These are phyloP conservation scores for Brachypalpus laphriformis DNA, from an alignment of 2,888 invertebrate genomes.

Conservation along the genomic window DNA sequence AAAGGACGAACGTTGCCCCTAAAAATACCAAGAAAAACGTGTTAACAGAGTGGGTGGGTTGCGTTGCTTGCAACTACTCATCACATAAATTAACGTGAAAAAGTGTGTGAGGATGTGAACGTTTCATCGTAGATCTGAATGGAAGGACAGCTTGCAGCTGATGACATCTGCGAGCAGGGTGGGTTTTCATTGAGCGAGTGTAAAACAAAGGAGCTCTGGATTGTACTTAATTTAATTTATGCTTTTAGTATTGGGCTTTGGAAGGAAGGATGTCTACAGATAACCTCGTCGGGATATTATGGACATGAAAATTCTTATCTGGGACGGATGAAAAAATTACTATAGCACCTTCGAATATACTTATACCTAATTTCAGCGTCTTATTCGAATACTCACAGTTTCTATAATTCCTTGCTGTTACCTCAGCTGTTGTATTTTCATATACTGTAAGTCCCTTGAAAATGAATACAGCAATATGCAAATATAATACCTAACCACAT, in stretches of 20 bases:
- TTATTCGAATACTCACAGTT: too few species aligned
- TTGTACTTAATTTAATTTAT: not conserved
- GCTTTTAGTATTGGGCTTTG: not conserved
- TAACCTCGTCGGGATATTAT: not conserved
- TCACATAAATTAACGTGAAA: constrained; percentile 70
- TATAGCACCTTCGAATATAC: too few species aligned
- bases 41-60: not conserved
- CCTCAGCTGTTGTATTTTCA: not conserved
- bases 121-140: constrained; percentile 32
- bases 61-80: constrained; percentile 39
- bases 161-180: constrained; percentile 43
- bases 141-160: constrained; percentile 44
- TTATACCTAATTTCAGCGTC: too few species aligned
- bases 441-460: not conserved
- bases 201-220: not conserved
- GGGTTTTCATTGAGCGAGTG: not conserved
- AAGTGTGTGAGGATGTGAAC: constrained; percentile 48
- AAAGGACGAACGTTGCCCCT: constrained; percentile 28
- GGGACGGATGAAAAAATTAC: too few species aligned
- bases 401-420: not conserved
- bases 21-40: constrained; percentile 62
- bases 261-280: not conserved
- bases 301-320: too few species aligned
- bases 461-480: constrained; percentile 23
- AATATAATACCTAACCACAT: constrained; percentile 30